These are phyloP conservation scores for Lasius fuliginosus DNA, from an alignment of 2,888 invertebrate species.

Conservation along the genomic window DNA sequence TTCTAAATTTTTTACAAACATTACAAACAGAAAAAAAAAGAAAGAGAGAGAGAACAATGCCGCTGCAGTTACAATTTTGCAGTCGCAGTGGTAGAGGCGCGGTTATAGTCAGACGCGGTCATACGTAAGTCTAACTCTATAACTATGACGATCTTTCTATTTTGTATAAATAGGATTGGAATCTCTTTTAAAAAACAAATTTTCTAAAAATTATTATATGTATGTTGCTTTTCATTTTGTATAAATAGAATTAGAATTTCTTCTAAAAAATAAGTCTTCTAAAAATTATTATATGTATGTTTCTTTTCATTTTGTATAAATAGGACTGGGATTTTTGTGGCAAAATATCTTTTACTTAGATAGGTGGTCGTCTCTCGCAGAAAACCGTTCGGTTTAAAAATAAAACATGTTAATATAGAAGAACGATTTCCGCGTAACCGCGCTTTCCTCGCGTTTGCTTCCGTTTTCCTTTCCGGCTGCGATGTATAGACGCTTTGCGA, in stretches of 20 bases:
- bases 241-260: not conserved
- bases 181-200: not conserved
- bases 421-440: not conserved
- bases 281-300: not conserved
- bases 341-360: not conserved
- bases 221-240: not conserved
- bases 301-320: not conserved
- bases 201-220: not conserved
- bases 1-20: not conserved
- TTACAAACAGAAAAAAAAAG: not conserved
- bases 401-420: conserved; percentile 27
- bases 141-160: too few relatives aligned
- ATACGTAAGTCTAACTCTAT: not conserved
- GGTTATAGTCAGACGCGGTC: conserved; percentile 59
- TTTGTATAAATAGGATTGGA: too few relatives aligned
- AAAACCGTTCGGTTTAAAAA: conserved; percentile 6
- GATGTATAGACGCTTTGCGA: conserved; percentile 15
- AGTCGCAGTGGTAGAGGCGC: conserved; percentile 51
- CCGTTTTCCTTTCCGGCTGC: not conserved
- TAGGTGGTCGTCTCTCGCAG: not conserved
- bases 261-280: not conserved
- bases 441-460: conserved; percentile 27
- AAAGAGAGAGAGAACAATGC: not conserved
- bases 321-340: not conserved
- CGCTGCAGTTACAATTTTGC: conserved; percentile 41